Conservation (phyloP, 2,888 invertebrate species). For the Petrolisthes cinctipes region DNA sequence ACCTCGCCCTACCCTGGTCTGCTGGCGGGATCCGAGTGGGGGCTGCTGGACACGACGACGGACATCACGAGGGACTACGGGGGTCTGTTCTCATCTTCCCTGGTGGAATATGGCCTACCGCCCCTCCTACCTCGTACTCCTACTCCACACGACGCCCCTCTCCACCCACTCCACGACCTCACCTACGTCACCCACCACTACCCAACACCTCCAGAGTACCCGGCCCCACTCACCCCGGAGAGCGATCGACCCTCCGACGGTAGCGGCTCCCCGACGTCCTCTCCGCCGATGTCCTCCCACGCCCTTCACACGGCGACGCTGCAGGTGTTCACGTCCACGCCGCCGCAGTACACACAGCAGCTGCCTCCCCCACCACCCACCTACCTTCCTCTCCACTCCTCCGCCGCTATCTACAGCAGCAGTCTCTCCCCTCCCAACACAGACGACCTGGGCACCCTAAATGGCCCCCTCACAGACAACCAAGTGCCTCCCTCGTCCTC, state of each 20-base stretch:
- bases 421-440: conserved; percentile 41
- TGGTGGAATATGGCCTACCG: conserved; percentile 53
- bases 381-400: conserved; percentile 23
- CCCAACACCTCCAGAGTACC: conserved; percentile 35
- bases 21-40: conserved; percentile 47
- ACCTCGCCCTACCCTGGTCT: conserved; percentile 42
- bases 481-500: background rate
- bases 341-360: conserved; percentile 30
- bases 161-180: conserved; percentile 31
- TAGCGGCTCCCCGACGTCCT: conserved; percentile 49
- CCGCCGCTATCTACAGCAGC: conserved; percentile 33
- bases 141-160: conserved; percentile 46
- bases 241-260: conserved; percentile 56
- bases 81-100: conserved; percentile 51
- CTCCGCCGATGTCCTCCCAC: conserved; percentile 34
- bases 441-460: conserved; percentile 30
- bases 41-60: conserved; percentile 37
- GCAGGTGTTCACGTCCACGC: background rate
- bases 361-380: conserved; percentile 2
- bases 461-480: conserved; percentile 18
- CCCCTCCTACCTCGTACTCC: conserved; percentile 50
- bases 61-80: conserved; percentile 56
- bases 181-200: conserved; percentile 18
- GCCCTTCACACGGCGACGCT: conserved; percentile 9
- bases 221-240: conserved; percentile 53